phyloP scores from a whole-genome alignment of 2,113 vertebrate genomes.

The Pachypanchax playfairii region DNA sequence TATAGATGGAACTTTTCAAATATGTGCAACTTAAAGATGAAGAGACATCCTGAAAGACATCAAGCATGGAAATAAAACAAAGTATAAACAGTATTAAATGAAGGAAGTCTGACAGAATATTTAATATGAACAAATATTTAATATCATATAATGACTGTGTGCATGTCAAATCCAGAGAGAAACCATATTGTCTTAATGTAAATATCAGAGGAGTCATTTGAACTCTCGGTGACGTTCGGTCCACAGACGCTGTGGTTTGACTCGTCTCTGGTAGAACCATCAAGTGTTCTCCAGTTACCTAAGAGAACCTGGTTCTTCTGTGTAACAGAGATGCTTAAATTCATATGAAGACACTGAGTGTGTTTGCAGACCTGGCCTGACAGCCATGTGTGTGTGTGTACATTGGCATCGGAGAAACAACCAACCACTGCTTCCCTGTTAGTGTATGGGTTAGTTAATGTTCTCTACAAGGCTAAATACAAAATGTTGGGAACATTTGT shows the following conservation, averaged over 20 bases:
- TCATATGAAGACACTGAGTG: neutral
- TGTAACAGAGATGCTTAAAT: slow-evolving; percentile 23
- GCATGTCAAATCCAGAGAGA: neutral
- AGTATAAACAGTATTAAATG: too few species aligned
- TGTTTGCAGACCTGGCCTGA: slow-evolving; percentile 12
- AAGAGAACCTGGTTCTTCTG: slow-evolving; percentile 5
- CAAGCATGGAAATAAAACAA: too few species aligned
- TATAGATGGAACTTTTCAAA: too few species aligned
- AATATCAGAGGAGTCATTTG: slow-evolving; percentile 19
- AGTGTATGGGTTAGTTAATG: too few species aligned
- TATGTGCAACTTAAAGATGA: too few species aligned
- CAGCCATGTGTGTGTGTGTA: slow-evolving; percentile 11
- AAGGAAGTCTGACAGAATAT: too few species aligned
- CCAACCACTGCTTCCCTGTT: too few species aligned
- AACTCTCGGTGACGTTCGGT: neutral
- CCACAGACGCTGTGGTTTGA: slow-evolving; percentile 12
- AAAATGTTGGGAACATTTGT: too few species aligned
- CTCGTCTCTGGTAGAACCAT: slow-evolving; percentile 34
- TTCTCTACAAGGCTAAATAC: neutral
- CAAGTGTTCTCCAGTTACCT: slow-evolving; percentile 10
- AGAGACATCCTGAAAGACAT: too few species aligned
- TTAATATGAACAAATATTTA: too few species aligned
- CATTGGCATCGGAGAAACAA: slow-evolving; percentile 18
- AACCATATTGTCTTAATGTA: neutral
- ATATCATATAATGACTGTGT: slow-evolving; percentile 2